Evolutionary conservation across 1,140 invertebrate species (phyloP), one percentile per base, ranked within the genome.

Genomic region (Trinorchestia longiramus): DNA sequence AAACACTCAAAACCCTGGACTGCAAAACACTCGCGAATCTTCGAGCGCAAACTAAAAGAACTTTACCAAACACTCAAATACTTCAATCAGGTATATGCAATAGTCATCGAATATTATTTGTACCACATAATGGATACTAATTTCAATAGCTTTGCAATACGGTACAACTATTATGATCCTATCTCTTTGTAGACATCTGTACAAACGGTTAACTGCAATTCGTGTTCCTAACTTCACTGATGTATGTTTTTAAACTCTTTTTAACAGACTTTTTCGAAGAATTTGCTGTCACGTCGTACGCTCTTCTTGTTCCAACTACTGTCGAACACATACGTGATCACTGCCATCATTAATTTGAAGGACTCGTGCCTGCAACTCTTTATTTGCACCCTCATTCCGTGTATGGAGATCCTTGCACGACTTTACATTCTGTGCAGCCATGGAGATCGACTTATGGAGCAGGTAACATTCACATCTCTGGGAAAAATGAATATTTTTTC

Each of bases 31-130:
- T 94, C 92, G 11, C 19, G 40, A 94, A 19, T 45, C 11, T 45
- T 45, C 40, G 92, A 94, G 36, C 40, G 41, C 43, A 94, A 94
- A 94, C 92, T 94, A 3, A 94, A 47, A n/a, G 11, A 19, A 40
- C 17, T 94, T 28, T 94, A 94, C 44, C 36, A 94, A 15, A 47
- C 92, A n/a, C 45, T 45, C 17, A 11, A 0, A 19, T 40, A 43
- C 92, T 94, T 94, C 92, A 94, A 94, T 47, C 36, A 94, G 92
- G 92, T 94, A 90, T 23, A 77, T 36, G 28, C 62, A 77, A 77
- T 77, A 23, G 3, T 77, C 28, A 11, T 3, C 36, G 62, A 23
- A 77, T 36, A 28, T 36, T 77, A 36, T 36, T 77, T 15, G 36
- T 36, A 77, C 15, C 8, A 36, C 36, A 11, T 77, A 11, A 77